Percentiles rank a stretch among this genome's conserved stretches.
phyloP scores from a whole-genome alignment of 2,113 vertebrate genomes.

The Ictidomys tridecemlineatus region DNA sequence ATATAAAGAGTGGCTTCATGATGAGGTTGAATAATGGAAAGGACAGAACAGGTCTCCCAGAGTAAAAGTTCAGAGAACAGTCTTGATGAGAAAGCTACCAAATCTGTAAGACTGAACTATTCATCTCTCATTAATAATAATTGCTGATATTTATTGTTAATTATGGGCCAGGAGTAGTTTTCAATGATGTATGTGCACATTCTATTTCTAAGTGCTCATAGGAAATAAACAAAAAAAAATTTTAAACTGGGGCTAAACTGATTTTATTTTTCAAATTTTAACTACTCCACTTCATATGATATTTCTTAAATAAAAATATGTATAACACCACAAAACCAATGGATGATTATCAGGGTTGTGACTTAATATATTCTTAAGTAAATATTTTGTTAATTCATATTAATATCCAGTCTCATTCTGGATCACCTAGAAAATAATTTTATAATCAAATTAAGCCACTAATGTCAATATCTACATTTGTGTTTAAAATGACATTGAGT shows the following conservation, averaged over 20 bases:
- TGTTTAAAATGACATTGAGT: not conserved
- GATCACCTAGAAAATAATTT: not conserved
- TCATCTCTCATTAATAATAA: not conserved
- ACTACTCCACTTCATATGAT: not conserved
- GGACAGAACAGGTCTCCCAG: not conserved
- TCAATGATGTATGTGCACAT: not conserved
- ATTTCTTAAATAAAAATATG: slow-evolving; percentile 2
- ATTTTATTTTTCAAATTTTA: not conserved
- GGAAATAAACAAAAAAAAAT: not conserved
- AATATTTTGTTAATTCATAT: not conserved
- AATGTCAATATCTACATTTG: not conserved
- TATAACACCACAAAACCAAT: not conserved
- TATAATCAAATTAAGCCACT: not conserved
- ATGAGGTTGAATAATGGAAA: not conserved
- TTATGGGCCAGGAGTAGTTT: not conserved
- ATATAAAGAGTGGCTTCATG: not conserved
- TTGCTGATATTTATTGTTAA: not conserved
- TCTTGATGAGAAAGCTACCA: not conserved
- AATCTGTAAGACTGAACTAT: not conserved
- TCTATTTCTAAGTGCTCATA: not conserved
- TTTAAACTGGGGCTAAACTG: not conserved
- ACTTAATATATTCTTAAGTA: not conserved
- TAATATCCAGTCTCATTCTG: not conserved
- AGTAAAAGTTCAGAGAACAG: not conserved
- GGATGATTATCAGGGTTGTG: not conserved